These are phyloP conservation scores for Sebastes cheni DNA, from an alignment of 2,797 vertebrate genomes.

Conservation along the genomic window DNA sequence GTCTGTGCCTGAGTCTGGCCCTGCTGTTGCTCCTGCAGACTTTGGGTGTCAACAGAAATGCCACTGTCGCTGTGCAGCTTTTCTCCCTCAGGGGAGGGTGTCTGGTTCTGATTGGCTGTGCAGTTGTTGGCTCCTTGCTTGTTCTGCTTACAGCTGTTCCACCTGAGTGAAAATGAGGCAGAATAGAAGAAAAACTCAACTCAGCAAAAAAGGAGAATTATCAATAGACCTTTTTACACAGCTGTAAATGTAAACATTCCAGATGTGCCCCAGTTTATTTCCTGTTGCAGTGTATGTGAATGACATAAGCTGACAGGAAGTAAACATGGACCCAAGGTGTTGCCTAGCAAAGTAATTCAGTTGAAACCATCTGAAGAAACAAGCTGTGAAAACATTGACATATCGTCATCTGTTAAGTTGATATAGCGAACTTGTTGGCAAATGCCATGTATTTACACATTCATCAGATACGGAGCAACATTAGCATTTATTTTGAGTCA, in stretches of 20 bases:
- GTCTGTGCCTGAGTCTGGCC: conserved; percentile 86
- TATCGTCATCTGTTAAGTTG: not conserved
- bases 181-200: not conserved
- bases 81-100: conserved; percentile 93
- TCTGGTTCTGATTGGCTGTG: conserved; percentile 89
- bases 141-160: conserved; percentile 98
- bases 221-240: not conserved
- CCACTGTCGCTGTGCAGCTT: conserved; percentile 98
- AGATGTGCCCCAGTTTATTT: not conserved
- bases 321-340: not conserved
- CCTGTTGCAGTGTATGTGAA: not conserved
- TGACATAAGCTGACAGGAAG: not conserved
- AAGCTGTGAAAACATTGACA: not conserved
- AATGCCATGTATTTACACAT: not conserved
- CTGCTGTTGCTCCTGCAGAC: conserved; percentile 91
- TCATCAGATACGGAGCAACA: not conserved
- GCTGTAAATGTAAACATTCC: not conserved
- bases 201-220: not conserved
- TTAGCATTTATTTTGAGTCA: not conserved
- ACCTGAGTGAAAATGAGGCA: conserved; percentile 74
- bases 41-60: conserved; percentile 97
- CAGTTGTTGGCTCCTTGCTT: conserved; percentile 94
- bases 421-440: not conserved
- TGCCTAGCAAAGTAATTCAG: not conserved
- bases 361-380: not conserved